These are phyloP conservation scores for Potorous gilbertii DNA, from an alignment of 2,797 vertebrate genomes.

Conservation along the genomic window DNA sequence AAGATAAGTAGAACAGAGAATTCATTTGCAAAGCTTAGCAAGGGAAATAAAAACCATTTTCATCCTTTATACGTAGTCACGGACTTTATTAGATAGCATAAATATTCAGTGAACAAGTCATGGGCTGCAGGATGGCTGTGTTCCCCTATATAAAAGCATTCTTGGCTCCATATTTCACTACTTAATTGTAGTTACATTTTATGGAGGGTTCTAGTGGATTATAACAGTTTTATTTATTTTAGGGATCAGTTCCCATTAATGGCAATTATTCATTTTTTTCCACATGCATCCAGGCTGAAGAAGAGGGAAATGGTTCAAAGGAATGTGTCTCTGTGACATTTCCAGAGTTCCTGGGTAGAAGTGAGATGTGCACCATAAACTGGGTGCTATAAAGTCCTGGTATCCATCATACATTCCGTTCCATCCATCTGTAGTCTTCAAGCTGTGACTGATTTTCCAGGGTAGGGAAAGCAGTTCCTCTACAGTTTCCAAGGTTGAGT, in stretches of 20 bases:
- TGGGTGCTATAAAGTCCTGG: neutral
- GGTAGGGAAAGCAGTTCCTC: neutral
- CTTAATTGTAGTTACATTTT: constrained; percentile 46
- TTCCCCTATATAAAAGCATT: constrained; percentile 22
- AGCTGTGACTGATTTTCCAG: neutral
- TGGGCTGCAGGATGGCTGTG: neutral
- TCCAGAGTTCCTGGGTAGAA: neutral
- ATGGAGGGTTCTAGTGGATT: neutral
- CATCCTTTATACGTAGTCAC: constrained; percentile 47
- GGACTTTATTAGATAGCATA: neutral
- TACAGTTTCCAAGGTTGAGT: neutral
- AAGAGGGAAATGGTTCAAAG: neutral
- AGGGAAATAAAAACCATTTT: constrained; percentile 40
- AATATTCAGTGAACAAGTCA: constrained; percentile 22
- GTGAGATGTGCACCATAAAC: neutral
- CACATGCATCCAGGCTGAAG: constrained; percentile 1
- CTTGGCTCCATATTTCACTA: constrained; percentile 37
- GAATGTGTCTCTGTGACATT: neutral
- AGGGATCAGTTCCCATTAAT: neutral
- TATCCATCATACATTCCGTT: neutral
- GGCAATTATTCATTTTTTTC: constrained; percentile 49
- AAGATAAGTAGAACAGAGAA: neutral
- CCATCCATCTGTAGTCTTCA: neutral
- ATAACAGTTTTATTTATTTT: constrained; percentile 45
- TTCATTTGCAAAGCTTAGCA: constrained; percentile 2